Percentiles rank a stretch among this genome's conserved stretches.
Evolutionary conservation across 2,888 invertebrate genomes (phyloP).

Genomic region (Troides oblongomaculatus): DNA sequence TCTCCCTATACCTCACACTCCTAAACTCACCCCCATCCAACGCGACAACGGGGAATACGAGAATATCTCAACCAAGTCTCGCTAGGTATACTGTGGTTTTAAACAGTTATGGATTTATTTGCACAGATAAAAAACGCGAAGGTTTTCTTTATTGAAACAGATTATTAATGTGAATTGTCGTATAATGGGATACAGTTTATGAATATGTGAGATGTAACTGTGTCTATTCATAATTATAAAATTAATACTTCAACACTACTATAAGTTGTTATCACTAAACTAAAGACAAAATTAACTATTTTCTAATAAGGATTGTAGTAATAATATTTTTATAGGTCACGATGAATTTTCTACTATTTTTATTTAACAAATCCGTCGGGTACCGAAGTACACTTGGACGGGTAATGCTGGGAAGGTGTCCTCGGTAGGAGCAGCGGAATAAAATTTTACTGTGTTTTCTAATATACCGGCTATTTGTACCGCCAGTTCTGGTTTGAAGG

Average conservation of each 20-base stretch:
- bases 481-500: too few species aligned
- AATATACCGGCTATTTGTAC: too few species aligned
- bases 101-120: conserved; percentile 23
- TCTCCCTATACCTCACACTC: conserved; percentile 14
- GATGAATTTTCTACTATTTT: too few species aligned
- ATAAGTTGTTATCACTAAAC: too few species aligned
- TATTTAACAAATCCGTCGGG: too few species aligned
- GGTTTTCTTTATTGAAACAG: background rate
- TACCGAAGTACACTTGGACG: conserved; percentile 52
- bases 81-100: conserved; percentile 36
- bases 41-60: conserved; percentile 15
- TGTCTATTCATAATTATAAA: too few species aligned
- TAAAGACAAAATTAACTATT: too few species aligned
- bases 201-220: too few species aligned
- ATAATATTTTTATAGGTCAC: too few species aligned
- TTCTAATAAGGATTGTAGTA: too few species aligned
- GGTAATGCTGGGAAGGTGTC: conserved; percentile 41
- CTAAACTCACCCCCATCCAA: conserved; percentile 9
- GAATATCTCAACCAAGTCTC: conserved; percentile 18
- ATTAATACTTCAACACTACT: too few species aligned
- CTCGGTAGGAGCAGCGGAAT: conserved; percentile 30
- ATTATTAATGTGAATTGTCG: background rate
- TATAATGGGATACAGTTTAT: too few species aligned
- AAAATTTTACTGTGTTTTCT: background rate
- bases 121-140: background rate